phyloP scores from a whole-genome alignment of 2,888 invertebrate genomes.

The Epinotia bilunana region DNA sequence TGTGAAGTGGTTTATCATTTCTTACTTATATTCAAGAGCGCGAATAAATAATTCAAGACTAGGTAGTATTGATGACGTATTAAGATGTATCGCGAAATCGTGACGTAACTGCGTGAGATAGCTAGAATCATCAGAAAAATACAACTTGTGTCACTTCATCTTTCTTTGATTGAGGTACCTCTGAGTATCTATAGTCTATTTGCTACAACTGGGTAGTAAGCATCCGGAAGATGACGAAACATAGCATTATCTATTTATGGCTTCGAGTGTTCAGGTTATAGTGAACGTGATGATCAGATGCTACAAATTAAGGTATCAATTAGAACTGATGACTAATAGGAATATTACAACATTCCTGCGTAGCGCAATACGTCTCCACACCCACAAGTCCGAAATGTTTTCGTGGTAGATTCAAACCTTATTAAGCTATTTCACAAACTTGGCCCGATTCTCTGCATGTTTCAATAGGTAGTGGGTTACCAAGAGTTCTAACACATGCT shows the following conservation, averaged over 20 bases:
- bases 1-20: constrained; percentile 15
- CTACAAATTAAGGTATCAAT: not conserved
- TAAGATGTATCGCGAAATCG: not conserved
- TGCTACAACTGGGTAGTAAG: not conserved
- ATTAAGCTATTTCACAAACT: not conserved
- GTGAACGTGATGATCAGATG: not conserved
- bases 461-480: not conserved
- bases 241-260: not conserved
- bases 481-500: not conserved
- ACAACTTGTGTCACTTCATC: not conserved
- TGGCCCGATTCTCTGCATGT: not conserved
- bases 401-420: not conserved
- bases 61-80: not conserved
- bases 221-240: not conserved
- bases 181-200: not conserved
- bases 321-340: not conserved
- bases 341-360: not conserved
- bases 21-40: constrained; percentile 1
- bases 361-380: not conserved
- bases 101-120: not conserved
- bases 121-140: not conserved
- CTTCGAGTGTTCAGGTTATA: not conserved
- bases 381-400: not conserved
- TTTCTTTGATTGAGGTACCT: not conserved
- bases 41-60: not conserved